Base-by-base conservation (phyloP, 35 echinoderm and acorn worm genomes). In the Holothuria glaberrima region DNA sequence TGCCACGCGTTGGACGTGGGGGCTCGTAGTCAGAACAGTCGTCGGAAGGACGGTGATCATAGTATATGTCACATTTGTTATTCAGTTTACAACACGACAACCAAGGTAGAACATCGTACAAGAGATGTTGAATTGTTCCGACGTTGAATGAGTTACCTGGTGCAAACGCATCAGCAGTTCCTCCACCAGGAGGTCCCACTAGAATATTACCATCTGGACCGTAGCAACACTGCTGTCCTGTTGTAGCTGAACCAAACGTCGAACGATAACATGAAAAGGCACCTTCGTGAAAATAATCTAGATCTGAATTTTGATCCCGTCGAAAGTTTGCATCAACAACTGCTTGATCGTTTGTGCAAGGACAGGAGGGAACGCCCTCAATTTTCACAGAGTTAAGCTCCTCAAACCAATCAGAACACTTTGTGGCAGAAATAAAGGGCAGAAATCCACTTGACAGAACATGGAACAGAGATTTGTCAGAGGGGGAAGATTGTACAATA, bases 1-100 rank as follows among this genome's bases (percentile, higher is more conserved):
- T 75, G 7, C 92, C 92, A 19, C 65, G 29, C n/a, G 88, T 79
- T 52, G 88, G 66, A 36, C 22, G 22, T 45, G 92, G 92, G 26
- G 92, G 92, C 10, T 71, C 32, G 48, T 94, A 94, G 0, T 45
- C 44, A 36, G 48, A 36, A 35, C 92, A 90, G 57, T 90, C 82
- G 77, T 86, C 82, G 4, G 92, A 90, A 25, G 79, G 92, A 5
- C 92, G 88, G 66, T 65, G 61, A 4, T 86, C 54, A 77, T 90
- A 94, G 48, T 94, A 94, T 9, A 44, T 26, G 19, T 86, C 66
- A 61, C 92, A 94, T 38, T 78, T 18, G 31, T 59, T 31, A 25
- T 21, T 84, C 17, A 58, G 80, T 12, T 61, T 16, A 60, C 87
- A 89, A 21, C 87, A 89, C 7, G 67, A 29, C 16, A 89, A 9